Evolutionary conservation across 2,797 vertebrate species (phyloP).

Genomic region (Geotrypetes seraphini): DNA sequence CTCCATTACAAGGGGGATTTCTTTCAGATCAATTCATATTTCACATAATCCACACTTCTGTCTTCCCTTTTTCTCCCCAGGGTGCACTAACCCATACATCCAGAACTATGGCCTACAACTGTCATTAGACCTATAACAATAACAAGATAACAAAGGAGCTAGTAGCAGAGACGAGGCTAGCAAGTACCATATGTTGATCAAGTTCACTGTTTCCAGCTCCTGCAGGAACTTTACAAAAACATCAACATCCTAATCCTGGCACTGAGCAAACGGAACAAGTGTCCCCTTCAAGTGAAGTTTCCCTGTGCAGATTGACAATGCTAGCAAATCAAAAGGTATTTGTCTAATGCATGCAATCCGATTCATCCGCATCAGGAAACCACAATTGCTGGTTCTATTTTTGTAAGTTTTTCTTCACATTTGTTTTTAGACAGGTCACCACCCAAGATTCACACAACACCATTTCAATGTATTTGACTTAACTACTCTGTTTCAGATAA

Average conservation of each 20-base stretch:
- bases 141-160: constrained; percentile 88
- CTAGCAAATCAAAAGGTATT: too few relatives aligned
- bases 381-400: too few relatives aligned
- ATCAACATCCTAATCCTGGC: constrained; percentile 58
- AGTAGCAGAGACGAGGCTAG: constrained; percentile 66
- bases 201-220: constrained; percentile 43
- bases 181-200: constrained; percentile 90
- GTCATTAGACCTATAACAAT: constrained; percentile 94
- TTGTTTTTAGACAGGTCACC: too few relatives aligned
- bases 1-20: constrained; percentile 69
- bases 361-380: too few relatives aligned
- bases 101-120: constrained; percentile 90
- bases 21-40: constrained; percentile 97
- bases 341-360: too few relatives aligned
- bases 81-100: constrained; percentile 89
- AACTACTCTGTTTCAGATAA: too few relatives aligned
- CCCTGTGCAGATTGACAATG: too few relatives aligned
- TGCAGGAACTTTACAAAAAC: constrained; percentile 41
- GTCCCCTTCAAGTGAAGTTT: too few relatives aligned
- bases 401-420: too few relatives aligned
- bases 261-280: too few relatives aligned
- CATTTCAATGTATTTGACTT: too few relatives aligned
- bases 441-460: too few relatives aligned
- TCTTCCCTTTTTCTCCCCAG: constrained; percentile 76
- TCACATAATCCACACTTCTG: constrained; percentile 99